A percentile compares a stretch with the other conserved stretches of the same genome.
Conservation (phyloP, 2,113 vertebrate genomes). For the Microcebus jonahi region DNA sequence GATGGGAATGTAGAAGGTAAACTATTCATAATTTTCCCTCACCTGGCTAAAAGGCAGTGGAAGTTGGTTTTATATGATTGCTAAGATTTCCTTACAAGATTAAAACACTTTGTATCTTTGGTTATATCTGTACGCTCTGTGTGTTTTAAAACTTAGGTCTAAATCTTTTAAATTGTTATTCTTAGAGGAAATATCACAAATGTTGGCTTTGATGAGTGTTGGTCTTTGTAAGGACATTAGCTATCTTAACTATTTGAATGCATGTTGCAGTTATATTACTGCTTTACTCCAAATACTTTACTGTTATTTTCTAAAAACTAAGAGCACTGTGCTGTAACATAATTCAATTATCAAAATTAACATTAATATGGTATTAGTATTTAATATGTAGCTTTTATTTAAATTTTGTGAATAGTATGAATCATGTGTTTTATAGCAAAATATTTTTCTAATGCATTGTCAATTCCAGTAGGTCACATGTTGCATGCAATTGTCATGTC, state of each 20-base stretch:
- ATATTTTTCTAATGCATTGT: background rate
- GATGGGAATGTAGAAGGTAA: background rate
- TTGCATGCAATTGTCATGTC: background rate
- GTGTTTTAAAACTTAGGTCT: background rate
- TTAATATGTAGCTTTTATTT: background rate
- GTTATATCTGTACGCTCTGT: background rate
- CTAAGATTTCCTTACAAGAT: background rate
- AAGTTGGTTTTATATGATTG: background rate
- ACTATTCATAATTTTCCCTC: background rate
- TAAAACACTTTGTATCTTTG: background rate
- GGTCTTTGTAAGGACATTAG: background rate
- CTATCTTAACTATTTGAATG: background rate
- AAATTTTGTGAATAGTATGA: background rate
- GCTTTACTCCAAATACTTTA: background rate
- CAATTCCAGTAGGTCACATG: background rate
- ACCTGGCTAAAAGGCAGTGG: background rate
- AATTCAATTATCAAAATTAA: slow-evolving; percentile 18
- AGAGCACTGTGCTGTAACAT: background rate
- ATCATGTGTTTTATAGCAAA: background rate
- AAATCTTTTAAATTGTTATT: background rate
- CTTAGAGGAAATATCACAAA: background rate
- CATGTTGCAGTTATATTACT: background rate
- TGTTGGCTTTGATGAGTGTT: background rate
- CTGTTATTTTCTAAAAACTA: background rate
- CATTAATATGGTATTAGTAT: background rate